Conservation (phyloP, 1,140 invertebrate species). For the Pachypeltis micranthus region DNA sequence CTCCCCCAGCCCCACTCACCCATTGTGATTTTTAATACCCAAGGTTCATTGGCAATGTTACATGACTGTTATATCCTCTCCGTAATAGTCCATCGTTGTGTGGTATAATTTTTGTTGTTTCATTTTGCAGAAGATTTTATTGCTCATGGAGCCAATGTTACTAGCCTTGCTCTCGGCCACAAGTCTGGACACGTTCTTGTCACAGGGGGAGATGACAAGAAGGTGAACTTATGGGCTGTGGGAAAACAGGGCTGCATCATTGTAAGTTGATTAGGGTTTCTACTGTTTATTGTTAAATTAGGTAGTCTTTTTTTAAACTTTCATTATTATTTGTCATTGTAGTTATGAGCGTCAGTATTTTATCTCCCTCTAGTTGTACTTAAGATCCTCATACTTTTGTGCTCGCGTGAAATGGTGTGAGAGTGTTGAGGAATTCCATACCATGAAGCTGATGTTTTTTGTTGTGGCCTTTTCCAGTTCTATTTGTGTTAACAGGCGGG, state of each 20-base stretch:
- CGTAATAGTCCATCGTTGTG: neutral
- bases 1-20: neutral
- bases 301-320: neutral
- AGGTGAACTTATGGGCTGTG: constrained; percentile 94
- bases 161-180: constrained; percentile 77
- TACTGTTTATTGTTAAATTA: constrained; percentile 12
- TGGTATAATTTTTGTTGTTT: constrained; percentile 23
- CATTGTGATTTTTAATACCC: neutral
- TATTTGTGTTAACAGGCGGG: too few relatives aligned
- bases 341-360: too few relatives aligned
- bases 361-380: too few relatives aligned
- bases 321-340: too few relatives aligned
- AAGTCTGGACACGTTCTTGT: constrained; percentile 87
- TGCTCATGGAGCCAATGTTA: constrained; percentile 79
- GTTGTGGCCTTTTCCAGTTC: too few relatives aligned
- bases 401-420: too few relatives aligned
- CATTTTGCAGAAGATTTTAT: constrained; percentile 71
- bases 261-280: constrained; percentile 59
- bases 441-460: too few relatives aligned
- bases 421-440: too few relatives aligned
- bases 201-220: constrained; percentile 93
- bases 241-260: constrained; percentile 91
- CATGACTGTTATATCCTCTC: neutral
- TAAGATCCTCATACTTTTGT: too few relatives aligned
- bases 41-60: neutral